Conservation (phyloP, 2,113 vertebrate genomes). For the Carlito syrichta region DNA sequence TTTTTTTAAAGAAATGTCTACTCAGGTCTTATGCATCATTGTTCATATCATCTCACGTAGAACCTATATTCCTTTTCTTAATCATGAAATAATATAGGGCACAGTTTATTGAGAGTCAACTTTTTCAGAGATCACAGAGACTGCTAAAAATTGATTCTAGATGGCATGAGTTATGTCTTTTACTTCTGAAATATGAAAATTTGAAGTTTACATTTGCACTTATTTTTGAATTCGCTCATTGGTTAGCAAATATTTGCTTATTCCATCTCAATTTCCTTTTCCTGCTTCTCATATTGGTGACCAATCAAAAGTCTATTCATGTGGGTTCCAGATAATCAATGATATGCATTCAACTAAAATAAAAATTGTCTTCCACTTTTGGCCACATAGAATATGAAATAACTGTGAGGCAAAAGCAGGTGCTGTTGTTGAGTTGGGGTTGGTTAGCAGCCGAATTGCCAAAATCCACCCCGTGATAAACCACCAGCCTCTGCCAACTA, state of each 20-base stretch:
- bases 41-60: no score
- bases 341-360: background rate
- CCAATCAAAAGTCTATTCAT: background rate
- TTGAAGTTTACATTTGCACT: background rate
- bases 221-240: background rate
- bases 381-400: background rate
- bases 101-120: no score
- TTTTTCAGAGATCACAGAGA: background rate
- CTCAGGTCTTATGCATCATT: no score
- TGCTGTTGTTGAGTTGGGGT: rapidly evolving
- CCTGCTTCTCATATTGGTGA: background rate
- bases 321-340: background rate
- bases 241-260: background rate
- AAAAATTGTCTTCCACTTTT: background rate
- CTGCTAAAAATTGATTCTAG: background rate
- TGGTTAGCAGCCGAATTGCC: rapidly evolving
- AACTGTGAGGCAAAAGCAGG: background rate
- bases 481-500: background rate
- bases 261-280: background rate
- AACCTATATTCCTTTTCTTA: background rate
- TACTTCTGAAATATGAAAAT: background rate
- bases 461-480: rapidly evolving
- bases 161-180: background rate
- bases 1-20: no score
- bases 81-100: no score